Percentiles rank a stretch among this genome's conserved stretches.
These are phyloP conservation scores for Oncorhynchus tshawytscha DNA, from an alignment of 2,113 vertebrate species.

Conservation along the genomic window DNA sequence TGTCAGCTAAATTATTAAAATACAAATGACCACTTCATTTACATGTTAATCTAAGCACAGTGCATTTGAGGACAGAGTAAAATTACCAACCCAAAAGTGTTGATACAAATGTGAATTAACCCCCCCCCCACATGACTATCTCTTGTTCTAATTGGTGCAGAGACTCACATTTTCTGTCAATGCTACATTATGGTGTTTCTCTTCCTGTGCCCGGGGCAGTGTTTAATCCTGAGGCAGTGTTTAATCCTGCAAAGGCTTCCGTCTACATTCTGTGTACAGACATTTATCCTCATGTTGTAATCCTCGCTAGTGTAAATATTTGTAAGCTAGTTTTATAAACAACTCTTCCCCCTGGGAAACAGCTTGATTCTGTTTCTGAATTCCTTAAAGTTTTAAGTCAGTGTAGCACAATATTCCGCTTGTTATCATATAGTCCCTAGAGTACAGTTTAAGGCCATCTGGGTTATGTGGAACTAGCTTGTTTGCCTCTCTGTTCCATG, in stretches of 20 bases:
- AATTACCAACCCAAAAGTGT: not conserved
- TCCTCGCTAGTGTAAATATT: not conserved
- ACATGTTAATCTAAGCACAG: not conserved
- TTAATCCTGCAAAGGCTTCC: not conserved
- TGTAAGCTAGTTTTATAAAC: not conserved
- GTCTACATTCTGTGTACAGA: not conserved
- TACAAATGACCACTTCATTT: not conserved
- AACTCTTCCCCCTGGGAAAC: not conserved
- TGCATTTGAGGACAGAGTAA: not conserved
- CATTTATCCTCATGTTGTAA: not conserved
- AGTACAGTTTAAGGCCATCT: not conserved
- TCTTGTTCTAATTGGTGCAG: not conserved
- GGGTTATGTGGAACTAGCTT: slow-evolving; percentile 3
- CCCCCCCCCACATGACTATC: not conserved
- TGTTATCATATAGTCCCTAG: not conserved
- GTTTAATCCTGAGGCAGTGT: not conserved
- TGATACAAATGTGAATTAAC: not conserved
- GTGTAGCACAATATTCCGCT: slow-evolving; percentile 28
- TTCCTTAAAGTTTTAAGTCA: slow-evolving; percentile 47
- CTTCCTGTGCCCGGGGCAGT: not conserved
- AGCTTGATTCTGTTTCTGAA: not conserved
- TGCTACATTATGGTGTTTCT: not conserved
- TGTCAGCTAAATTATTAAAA: too few relatives aligned
- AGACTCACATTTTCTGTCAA: not conserved
- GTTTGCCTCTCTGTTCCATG: not conserved